Base-by-base conservation (phyloP, 2,113 vertebrate genomes). In the Podarcis raffonei region DNA sequence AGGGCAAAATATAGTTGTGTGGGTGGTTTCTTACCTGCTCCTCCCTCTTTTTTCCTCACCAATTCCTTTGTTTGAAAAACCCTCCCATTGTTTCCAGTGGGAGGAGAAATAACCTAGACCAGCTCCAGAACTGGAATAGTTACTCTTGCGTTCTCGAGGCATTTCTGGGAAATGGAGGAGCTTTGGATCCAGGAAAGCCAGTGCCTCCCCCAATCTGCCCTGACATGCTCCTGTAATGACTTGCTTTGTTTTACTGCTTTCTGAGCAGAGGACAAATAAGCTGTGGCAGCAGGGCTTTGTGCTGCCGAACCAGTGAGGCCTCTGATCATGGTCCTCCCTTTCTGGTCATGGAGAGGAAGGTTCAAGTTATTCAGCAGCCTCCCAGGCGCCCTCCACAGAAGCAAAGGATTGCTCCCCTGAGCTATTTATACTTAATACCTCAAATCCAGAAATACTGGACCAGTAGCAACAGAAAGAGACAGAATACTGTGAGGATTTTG, bases 401-500 rank as follows among this genome's bases (percentile, higher is more conserved):
- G 30, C 30, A n/a, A 32, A 15, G 13, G 16, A 27, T 48, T 78
- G 27, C n/a, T 23, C 3, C 7, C 35, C 27, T 25, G 30, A 68
- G 23, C 37, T 27, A 68, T 23, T 11, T 23, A 6, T 37, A 87
- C 18, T 87, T 59, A 42, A 81, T 81, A 81, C 18, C 59, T 42
- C 3, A 69, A 71, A 72, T 85, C 37, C 90, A 81, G 53, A 86
- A 91, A 65, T 32, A 5, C 5, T 39, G 6, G 86, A 89, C 2
- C 1, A 2, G 2, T 91, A 78, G 91, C 92, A 94, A 93, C 87
- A 42, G 30, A 12, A 53, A 53, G 13, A 30, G 30, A 32, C 32
- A 90, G 84, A 81, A 89, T 86, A 81, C 65, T 84, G 83, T 81
- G 68, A 66, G 80, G 92, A 85, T 71, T 87, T 89, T 86, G 11